These are phyloP conservation scores for Octomys mimax DNA, from an alignment of 2,797 vertebrate genomes.

Conservation along the genomic window DNA sequence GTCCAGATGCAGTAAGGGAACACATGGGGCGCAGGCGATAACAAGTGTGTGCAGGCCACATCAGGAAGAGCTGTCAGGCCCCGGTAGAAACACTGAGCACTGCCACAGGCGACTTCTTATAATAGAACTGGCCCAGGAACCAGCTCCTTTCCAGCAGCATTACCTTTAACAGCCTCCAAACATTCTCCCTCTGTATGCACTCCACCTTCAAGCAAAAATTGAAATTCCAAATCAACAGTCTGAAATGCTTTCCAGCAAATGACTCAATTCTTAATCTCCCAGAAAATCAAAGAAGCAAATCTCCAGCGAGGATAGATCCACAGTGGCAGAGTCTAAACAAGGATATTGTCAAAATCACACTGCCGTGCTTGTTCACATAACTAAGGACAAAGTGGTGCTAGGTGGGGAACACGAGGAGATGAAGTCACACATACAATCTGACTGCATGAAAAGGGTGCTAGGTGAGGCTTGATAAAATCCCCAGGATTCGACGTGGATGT, in stretches of 20 bases:
- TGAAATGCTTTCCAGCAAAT: slow-evolving; percentile 19
- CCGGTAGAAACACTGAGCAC: slow-evolving; percentile 12
- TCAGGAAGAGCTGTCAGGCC: slow-evolving; percentile 74
- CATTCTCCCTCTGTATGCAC: background rate
- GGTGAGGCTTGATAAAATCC: background rate
- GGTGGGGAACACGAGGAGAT: background rate
- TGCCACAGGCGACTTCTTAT: slow-evolving; percentile 58
- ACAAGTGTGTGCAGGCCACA: slow-evolving; percentile 17
- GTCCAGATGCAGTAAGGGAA: background rate
- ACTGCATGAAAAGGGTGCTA: background rate
- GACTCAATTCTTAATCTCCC: slow-evolving; percentile 49
- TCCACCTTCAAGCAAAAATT: slow-evolving; percentile 29
- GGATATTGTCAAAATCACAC: background rate
- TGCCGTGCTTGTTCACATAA: background rate
- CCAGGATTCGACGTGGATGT: background rate
- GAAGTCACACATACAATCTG: background rate
- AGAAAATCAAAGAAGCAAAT: slow-evolving; percentile 14
- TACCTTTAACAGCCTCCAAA: background rate
- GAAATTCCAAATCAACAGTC: slow-evolving; percentile 46
- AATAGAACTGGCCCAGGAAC: slow-evolving; percentile 68
- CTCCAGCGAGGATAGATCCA: background rate
- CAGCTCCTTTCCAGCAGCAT: slow-evolving; percentile 63
- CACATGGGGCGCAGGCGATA: background rate
- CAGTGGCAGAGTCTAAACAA: background rate
- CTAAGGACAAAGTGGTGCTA: background rate